Conservation (phyloP, 2,797 vertebrate species). For the Bovichtus diacanthus region DNA sequence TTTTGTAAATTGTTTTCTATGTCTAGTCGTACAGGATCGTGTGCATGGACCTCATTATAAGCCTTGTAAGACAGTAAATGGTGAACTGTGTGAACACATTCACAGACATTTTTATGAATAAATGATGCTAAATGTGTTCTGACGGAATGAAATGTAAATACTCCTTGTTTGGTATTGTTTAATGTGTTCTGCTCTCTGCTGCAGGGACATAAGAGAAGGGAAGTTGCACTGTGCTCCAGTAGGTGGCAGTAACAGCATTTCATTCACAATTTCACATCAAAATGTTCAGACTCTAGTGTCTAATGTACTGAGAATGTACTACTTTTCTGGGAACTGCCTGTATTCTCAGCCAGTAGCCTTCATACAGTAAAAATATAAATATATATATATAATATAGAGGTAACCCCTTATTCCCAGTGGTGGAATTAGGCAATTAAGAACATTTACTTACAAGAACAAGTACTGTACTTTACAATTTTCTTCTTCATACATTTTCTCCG, state of each 20-base stretch:
- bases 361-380: no score
- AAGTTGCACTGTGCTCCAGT: constrained; percentile 35
- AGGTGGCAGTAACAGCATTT: constrained; percentile 70
- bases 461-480: not conserved
- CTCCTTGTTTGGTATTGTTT: not conserved
- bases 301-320: constrained; percentile 10
- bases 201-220: not conserved
- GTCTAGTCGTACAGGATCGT: constrained; percentile 6
- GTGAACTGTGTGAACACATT: no score
- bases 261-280: constrained; percentile 44
- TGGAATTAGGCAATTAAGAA: not conserved
- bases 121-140: constrained; percentile 1
- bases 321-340: constrained; percentile 28
- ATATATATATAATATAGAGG: no score
- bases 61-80: constrained; percentile 5
- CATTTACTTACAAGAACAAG: not conserved
- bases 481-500: not conserved
- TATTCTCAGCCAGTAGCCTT: no score
- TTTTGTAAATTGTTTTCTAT: constrained; percentile 17
- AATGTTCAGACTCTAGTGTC: constrained; percentile 3
- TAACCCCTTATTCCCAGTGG: not conserved
- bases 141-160: constrained; percentile 46
- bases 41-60: constrained; percentile 37
- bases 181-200: not conserved
- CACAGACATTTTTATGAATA: constrained; percentile 11